Conservation (phyloP, 2,113 vertebrate species). For the Perca flavescens region DNA sequence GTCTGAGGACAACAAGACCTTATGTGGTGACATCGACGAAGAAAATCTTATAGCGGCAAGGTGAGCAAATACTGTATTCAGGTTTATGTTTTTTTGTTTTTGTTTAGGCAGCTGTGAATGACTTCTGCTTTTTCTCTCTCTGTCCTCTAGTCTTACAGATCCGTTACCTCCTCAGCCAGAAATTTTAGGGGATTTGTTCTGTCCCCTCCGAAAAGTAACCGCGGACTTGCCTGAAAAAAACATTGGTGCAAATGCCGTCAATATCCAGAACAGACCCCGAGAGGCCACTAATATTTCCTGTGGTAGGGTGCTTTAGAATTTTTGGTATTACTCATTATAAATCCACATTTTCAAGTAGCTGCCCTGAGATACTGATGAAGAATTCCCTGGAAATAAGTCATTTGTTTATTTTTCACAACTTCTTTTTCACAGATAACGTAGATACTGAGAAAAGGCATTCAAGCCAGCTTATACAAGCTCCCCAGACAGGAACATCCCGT, state of each 20-base stretch:
- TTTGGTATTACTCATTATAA: not conserved
- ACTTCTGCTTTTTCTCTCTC: not conserved
- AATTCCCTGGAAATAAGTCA: not conserved
- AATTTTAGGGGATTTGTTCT: not conserved
- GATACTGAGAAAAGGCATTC: not conserved
- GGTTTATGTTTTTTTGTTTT: not conserved
- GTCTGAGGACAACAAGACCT: constrained; percentile 6
- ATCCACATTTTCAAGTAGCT: too few species aligned
- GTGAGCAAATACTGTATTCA: constrained; percentile 25
- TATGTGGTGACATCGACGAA: not conserved
- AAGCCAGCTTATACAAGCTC: not conserved
- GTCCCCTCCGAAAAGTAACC: not conserved
- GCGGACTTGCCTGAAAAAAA: not conserved
- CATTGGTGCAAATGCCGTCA: not conserved
- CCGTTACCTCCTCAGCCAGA: constrained; percentile 21
- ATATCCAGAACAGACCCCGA: not conserved
- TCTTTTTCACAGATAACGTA: constrained; percentile 16
- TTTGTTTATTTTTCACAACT: not conserved
- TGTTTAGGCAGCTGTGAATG: not conserved
- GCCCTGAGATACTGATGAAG: not conserved
- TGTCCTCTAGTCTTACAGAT: constrained; percentile 14
- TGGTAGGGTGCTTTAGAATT: constrained; percentile 7
- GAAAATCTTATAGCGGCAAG: constrained; percentile 19
- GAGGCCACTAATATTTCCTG: not conserved
- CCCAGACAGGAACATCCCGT: not conserved